Base-by-base conservation (phyloP, 2,113 vertebrate genomes). In the Excalfactoria chinensis region DNA sequence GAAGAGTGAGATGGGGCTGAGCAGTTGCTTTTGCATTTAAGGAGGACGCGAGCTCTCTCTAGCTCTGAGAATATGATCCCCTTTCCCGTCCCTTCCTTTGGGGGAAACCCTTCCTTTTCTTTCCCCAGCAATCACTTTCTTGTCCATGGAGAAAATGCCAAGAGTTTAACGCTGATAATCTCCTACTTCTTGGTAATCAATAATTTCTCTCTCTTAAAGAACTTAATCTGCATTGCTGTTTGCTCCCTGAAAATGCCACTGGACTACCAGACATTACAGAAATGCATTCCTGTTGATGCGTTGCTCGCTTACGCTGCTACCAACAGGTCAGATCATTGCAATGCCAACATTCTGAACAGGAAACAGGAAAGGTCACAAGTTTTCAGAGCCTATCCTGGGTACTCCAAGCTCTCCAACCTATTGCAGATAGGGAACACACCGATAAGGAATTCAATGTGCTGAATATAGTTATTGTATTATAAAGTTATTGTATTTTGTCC, bases 401-500 rank as follows among this genome's bases (percentile, higher is more conserved):
- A 77, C 46, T 51, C 41, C 9, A 7, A 46, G 7, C 5, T 49
- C 62, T 60, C 73, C 75, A 62, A 8, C 11, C 28, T 51, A 4
- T 11, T 56, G 37, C n/a, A 67, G 76, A 41, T 7, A 68, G 21
- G 51, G 67, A 86, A 44, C 3, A 68, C 43, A 30, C 4, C 46
- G 68, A 89, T 93, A 92, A 85, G 43, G 30, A 92, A 90, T 85
- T 74, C 56, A 80, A 89, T 84, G 84, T 28, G 55, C 26, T 3
- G 5, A 79, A 37, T n/a, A 80, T 46, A 40, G 90, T 95, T 92
- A n/a, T n/a, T n/a, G n/a, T n/a, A n/a, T n/a, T n/a, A n/a, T 37
- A 40, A 73, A 76, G 51, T 51, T 59, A 92, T 43, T 75, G 34
- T 37, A 56, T 90, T 93, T 89, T 89, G 53, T 64, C 80, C 70